Base-by-base conservation (phyloP, 2,888 invertebrate species). In the Monopis laevigella region DNA sequence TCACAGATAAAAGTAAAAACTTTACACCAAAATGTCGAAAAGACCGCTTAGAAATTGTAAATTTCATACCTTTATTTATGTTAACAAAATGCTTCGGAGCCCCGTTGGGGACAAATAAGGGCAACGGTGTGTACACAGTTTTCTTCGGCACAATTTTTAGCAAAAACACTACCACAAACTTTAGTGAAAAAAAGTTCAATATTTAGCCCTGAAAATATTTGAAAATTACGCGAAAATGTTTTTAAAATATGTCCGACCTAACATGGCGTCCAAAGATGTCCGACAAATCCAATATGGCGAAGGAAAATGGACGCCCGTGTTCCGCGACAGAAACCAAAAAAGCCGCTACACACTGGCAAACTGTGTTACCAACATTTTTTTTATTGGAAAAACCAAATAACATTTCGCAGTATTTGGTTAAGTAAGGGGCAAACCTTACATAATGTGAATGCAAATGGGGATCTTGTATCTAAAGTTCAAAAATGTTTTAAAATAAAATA, bases 241-340 rank as follows among this genome's bases (percentile, higher is more conserved):
- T 86, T 86, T 86, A 85, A 86, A 86, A 86, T 85, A 86, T 86
- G 87, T 86, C 86, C 83, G 86, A 83, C 83, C 85, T 85, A 86
- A 87, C 85, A 87, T 87, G 87, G 87, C 86, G 84, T 82, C 82
- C 82, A 82, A 85, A 84, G 80, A 84, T 84, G 84, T 84, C 80
- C 84, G 82, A 81, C 74, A 81, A 80, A 82, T 82, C 78, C 78
- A 80, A 80, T 78, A 82, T 82, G 81, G 82, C 82, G 80, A 70
- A 63, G 72, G 75, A 81, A 81, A 77, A 82, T 81, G 82, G 81
- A 81, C 78, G 78, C 81, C 71, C 47, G 53, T n/a, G n/a, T n/a
- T n/a, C n/a, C n/a, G n/a, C n/a, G n/a, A n/a, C n/a, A n/a, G n/a
- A n/a, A n/a, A n/a, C n/a, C n/a, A n/a, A n/a, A n/a, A n/a, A n/a